phyloP scores from a whole-genome alignment of 2,888 invertebrate species.

The Poecilus cupreus region DNA sequence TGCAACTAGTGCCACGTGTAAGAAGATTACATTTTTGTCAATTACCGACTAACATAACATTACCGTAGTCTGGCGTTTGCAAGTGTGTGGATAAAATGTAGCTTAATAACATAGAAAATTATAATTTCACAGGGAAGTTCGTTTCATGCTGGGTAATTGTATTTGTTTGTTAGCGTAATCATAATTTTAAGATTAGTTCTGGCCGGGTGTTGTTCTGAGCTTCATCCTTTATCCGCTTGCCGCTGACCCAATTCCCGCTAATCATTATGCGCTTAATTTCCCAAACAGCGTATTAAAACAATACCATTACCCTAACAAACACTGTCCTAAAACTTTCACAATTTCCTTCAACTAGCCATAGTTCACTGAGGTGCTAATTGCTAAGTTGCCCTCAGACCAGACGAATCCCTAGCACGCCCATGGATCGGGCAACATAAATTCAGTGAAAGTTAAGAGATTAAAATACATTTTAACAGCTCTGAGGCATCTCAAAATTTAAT shows the following conservation, averaged over 20 bases:
- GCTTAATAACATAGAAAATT: conserved; percentile 29
- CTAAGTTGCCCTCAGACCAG: background rate
- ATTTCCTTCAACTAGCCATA: conserved; percentile 34
- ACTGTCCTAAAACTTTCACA: conserved; percentile 30
- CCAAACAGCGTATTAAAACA: conserved; percentile 51
- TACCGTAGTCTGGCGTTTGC: background rate
- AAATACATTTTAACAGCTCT: no score
- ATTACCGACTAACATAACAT: background rate
- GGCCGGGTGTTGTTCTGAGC: conserved; percentile 28
- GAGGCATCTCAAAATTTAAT: no score
- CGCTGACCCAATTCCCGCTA: conserved; percentile 40
- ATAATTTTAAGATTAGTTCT: conserved; percentile 38
- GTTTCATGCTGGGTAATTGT: conserved; percentile 18
- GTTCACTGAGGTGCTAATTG: conserved; percentile 27
- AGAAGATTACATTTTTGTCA: conserved; percentile 19
- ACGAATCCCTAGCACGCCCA: no score
- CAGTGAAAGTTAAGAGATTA: background rate
- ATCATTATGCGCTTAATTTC: conserved; percentile 48
- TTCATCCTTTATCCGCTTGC: background rate
- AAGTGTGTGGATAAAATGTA: background rate
- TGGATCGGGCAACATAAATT: no score
- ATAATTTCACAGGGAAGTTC: conserved; percentile 28
- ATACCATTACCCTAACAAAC: conserved; percentile 43
- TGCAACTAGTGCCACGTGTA: background rate
- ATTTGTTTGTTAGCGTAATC: conserved; percentile 30